Conservation (phyloP, 2,888 invertebrate species). For the Caenorhabditis wallacei region DNA sequence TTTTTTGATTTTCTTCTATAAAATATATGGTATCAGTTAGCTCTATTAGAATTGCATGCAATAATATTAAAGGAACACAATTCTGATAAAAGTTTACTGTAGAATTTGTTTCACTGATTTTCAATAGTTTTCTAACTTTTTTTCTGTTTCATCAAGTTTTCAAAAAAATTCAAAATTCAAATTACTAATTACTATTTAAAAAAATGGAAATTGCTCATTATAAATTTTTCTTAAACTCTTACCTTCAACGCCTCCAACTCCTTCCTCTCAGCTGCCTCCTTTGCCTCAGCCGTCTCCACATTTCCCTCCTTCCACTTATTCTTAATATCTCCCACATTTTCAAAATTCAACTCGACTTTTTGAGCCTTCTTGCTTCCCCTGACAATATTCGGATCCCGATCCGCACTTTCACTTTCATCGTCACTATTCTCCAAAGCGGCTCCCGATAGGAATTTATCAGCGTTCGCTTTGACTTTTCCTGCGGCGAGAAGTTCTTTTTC, state of each 20-base stretch:
- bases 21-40: no score
- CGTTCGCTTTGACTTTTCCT: constrained; percentile 78
- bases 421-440: constrained; percentile 72
- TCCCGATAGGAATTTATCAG: constrained; percentile 77
- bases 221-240: neutral
- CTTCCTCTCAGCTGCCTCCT: constrained; percentile 75
- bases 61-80: no score
- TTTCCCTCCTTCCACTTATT: constrained; percentile 83
- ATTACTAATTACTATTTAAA: no score
- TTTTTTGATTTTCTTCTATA: no score
- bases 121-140: no score
- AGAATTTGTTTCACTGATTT: no score
- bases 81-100: no score
- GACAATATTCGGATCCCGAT: constrained; percentile 77
- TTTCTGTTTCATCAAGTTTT: no score
- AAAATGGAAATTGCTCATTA: no score
- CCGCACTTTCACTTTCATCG: constrained; percentile 72
- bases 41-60: no score
- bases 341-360: constrained; percentile 75
- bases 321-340: constrained; percentile 81
- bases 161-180: no score
- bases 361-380: constrained; percentile 69
- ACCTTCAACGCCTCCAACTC: constrained; percentile 82
- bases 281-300: constrained; percentile 80
- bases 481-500: constrained; percentile 76